Conservation (phyloP, 2,113 vertebrate genomes). For the Anseranas semipalmata region DNA sequence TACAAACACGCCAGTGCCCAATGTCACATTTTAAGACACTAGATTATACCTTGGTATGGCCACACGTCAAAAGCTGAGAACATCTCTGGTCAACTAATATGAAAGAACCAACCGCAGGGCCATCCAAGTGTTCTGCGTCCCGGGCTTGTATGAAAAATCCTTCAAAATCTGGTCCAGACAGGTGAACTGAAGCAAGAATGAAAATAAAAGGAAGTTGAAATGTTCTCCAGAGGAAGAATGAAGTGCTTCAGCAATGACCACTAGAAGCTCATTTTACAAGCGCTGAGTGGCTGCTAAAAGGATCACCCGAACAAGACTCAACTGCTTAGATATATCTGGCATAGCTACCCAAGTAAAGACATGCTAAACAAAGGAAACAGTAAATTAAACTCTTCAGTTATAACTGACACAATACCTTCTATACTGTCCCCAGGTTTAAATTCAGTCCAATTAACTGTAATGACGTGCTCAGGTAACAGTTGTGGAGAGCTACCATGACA, state of each 20-base stretch:
- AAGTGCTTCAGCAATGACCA: neutral
- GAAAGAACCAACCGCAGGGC: conserved; percentile 80
- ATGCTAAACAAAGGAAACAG: neutral
- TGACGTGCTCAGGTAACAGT: conserved; percentile 54
- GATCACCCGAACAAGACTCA: neutral
- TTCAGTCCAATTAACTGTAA: conserved; percentile 73
- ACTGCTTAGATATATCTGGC: neutral
- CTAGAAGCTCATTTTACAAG: neutral
- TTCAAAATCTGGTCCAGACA: conserved; percentile 79
- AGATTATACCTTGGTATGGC: conserved; percentile 72
- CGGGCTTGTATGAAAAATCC: conserved; percentile 88
- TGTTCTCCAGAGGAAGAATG: neutral
- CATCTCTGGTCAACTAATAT: conserved; percentile 50
- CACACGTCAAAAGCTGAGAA: conserved; percentile 84
- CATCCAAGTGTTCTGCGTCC: conserved; percentile 61
- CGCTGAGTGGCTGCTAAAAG: neutral
- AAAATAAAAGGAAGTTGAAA: neutral
- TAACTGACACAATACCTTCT: conserved; percentile 75
- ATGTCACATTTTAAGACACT: neutral
- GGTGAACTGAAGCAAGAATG: conserved; percentile 71
- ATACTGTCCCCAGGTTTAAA: conserved; percentile 81
- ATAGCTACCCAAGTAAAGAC: neutral
- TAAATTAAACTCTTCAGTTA: neutral
- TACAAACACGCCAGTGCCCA: neutral
- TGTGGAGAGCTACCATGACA: conserved; percentile 72